Percentiles rank a stretch among this genome's conserved stretches.
These are phyloP conservation scores for Xestia c-nigrum DNA, from an alignment of 2,888 invertebrate genomes.

Conservation along the genomic window DNA sequence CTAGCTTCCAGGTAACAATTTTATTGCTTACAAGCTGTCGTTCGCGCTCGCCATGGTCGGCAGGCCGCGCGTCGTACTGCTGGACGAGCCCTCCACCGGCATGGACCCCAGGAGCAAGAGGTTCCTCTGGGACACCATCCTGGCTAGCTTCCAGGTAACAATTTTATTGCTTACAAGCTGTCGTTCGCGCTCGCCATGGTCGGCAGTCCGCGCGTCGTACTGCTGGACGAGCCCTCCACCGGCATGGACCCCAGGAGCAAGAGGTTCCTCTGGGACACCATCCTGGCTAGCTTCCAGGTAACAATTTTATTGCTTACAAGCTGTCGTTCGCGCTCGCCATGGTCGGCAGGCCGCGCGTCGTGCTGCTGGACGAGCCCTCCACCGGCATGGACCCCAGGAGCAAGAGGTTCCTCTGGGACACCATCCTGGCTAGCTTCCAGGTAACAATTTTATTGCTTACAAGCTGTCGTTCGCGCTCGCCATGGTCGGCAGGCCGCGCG, in stretches of 20 bases:
- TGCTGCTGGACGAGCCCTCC: conserved; percentile 96
- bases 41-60: conserved; percentile 97
- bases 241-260: conserved; percentile 97
- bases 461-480: conserved; percentile 96
- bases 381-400: conserved; percentile 97
- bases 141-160: conserved; percentile 93
- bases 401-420: conserved; percentile 95
- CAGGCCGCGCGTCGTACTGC: conserved; percentile 93
- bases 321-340: conserved; percentile 96
- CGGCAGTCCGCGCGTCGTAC: conserved; percentile 94
- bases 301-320: too few relatives aligned
- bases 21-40: conserved; percentile 95
- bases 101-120: conserved; percentile 97
- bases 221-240: conserved; percentile 96
- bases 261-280: conserved; percentile 95
- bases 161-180: too few relatives aligned
- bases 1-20: too few relatives aligned
- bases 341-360: conserved; percentile 95
- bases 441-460: too few relatives aligned
- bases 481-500: conserved; percentile 95
- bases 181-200: conserved; percentile 97
- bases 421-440: conserved; percentile 93
- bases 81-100: conserved; percentile 96
- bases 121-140: conserved; percentile 95
- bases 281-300: conserved; percentile 93